These are phyloP conservation scores for Cactoblastis cactorum DNA, from an alignment of 2,888 invertebrate species.

Conservation along the genomic window DNA sequence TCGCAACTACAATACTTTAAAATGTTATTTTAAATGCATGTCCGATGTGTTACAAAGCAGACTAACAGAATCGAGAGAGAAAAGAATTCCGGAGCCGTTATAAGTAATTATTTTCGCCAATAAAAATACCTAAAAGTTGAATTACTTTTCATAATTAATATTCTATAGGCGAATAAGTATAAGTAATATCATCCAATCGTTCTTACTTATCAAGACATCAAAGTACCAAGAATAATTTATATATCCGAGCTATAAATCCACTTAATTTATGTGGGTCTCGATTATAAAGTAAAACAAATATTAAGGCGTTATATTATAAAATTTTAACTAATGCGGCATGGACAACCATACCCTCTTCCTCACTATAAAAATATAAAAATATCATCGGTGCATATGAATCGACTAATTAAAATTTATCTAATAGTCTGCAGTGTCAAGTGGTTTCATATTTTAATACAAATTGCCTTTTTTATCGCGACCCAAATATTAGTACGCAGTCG, in stretches of 20 bases:
- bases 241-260: background rate
- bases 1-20: too few species aligned
- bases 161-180: too few species aligned
- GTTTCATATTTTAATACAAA: constrained; percentile 33
- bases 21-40: too few species aligned
- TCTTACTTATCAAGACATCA: background rate
- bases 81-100: too few species aligned
- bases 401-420: constrained; percentile 34
- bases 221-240: background rate
- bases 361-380: constrained; percentile 29
- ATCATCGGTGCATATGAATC: constrained; percentile 47
- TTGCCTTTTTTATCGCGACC: constrained; percentile 13
- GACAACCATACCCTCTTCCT: constrained; percentile 10
- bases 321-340: constrained; percentile 19
- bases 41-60: too few species aligned
- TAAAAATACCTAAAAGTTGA: too few species aligned
- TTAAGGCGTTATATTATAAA: too few species aligned
- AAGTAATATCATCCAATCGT: background rate
- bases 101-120: too few species aligned
- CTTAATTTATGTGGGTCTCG: constrained; percentile 7
- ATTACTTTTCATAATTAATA: too few species aligned
- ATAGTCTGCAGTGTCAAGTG: constrained; percentile 23
- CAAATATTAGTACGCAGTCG: constrained; percentile 14
- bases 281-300: constrained; percentile 18
- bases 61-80: too few species aligned